Percentiles rank a stretch among this genome's conserved stretches.
Evolutionary conservation across 2,113 vertebrate species (phyloP).

Genomic region (Thamnaconus septentrionalis): DNA sequence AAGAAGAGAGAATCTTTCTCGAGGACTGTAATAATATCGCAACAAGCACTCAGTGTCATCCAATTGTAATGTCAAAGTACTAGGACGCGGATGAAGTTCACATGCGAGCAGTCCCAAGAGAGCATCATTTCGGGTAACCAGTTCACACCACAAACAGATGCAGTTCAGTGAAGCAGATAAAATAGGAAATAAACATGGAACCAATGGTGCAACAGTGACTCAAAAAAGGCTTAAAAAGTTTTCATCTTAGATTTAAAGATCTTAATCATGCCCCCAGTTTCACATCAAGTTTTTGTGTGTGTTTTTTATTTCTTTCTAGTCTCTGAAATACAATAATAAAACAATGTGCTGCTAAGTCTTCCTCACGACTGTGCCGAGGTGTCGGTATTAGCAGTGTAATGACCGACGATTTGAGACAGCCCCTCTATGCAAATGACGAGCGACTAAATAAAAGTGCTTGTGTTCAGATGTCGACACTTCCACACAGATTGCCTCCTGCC

Average conservation of each 20-base stretch:
- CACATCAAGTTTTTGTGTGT: not conserved
- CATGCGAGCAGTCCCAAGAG: too few relatives aligned
- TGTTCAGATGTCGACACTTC: conserved; percentile 41
- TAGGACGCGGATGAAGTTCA: too few relatives aligned
- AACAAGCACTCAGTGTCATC: too few relatives aligned
- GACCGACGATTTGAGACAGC: conserved; percentile 41
- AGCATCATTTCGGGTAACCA: not conserved
- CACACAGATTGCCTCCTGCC: conserved; percentile 22
- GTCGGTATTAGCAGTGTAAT: conserved; percentile 23
- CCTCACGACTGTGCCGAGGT: not conserved
- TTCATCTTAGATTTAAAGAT: too few relatives aligned
- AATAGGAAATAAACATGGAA: not conserved
- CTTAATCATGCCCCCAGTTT: too few relatives aligned
- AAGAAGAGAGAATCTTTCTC: too few relatives aligned
- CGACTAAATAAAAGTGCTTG: conserved; percentile 55
- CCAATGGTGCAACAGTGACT: too few relatives aligned
- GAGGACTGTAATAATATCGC: too few relatives aligned
- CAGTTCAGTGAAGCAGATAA: not conserved
- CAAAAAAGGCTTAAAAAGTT: too few relatives aligned
- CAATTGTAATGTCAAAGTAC: too few relatives aligned
- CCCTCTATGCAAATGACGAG: conserved; percentile 62
- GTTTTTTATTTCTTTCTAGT: not conserved
- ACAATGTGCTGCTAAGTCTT: too few relatives aligned
- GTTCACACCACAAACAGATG: conserved; percentile 13
- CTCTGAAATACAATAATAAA: not conserved